Conservation (phyloP, 2,888 invertebrate genomes). For the Caenorhabditis sinica region DNA sequence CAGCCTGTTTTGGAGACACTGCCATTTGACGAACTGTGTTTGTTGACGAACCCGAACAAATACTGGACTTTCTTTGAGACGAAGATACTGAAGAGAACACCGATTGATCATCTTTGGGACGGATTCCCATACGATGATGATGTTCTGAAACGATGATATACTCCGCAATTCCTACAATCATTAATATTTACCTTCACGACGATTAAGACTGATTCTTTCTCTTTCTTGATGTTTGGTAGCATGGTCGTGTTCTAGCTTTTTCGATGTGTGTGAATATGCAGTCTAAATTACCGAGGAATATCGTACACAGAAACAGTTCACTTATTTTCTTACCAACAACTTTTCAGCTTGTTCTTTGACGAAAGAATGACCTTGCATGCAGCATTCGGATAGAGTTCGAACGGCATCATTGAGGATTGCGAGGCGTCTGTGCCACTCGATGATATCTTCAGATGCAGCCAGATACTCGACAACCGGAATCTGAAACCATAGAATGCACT, state of each 20-base stretch:
- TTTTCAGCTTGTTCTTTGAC: constrained; percentile 12
- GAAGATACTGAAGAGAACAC: background rate
- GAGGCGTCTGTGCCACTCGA: constrained; percentile 14
- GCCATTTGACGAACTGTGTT: background rate
- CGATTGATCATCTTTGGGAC: background rate
- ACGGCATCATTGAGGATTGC: background rate
- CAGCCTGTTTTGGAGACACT: background rate
- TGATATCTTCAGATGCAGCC: background rate
- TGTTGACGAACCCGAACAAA: background rate
- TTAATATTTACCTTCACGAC: background rate
- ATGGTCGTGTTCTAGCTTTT: background rate
- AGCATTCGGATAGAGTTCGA: background rate
- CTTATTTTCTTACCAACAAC: constrained; percentile 7
- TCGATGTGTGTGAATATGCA: background rate
- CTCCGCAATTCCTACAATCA: background rate
- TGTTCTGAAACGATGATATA: constrained; percentile 9
- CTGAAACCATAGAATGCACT: background rate
- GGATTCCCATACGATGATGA: background rate
- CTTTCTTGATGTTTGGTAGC: background rate
- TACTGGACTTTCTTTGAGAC: background rate
- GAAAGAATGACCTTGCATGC: background rate
- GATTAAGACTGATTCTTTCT: background rate
- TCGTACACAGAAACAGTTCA: too few relatives aligned
- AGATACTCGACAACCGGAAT: background rate
- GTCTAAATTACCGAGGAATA: background rate